Base-by-base conservation (phyloP, 1,140 invertebrate genomes). In the Drosophila subobscura region DNA sequence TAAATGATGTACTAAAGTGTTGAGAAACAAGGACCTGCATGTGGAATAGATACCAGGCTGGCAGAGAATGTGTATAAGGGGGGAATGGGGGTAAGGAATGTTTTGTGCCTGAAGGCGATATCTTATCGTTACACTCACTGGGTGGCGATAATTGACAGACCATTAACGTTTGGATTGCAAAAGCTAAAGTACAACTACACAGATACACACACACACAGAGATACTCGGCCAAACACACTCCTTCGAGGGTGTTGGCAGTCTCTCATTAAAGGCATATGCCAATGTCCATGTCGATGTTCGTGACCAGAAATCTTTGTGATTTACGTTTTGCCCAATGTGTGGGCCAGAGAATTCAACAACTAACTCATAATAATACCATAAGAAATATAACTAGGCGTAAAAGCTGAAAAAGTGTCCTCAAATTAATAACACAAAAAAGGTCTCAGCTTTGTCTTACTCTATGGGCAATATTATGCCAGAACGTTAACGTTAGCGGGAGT, bases 121-220 rank as follows among this genome's bases (percentile, higher is more conserved):
- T 86, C 83, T 86, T 88, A 86, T 86, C 83, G 83, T 88, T 88
- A 88, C 81, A 83, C 85, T 79, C 72, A 86, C 83, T 88, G 83
- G 83, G 83, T 88, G 83, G 83, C 83, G 83, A 86, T 86, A 86
- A 86, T 86, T 86, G 83, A 86, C 83, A 86, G 83, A 88, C 83
- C 83, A 86, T 86, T 86, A 88, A 88, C 78, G 83, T 86, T 86
- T 76, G 75, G 83, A 86, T 81, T 86, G 83, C 84, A 83, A 71
- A 71, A 77, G 83, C 80, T 70, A 70, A 77, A 86, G 80, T 42
- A 42, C 44, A 66, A 27, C 41, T 29, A 45, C 40, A 47, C 14
- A 47, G 20, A 27, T 16, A 29, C 42, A n/a, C n/a, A n/a, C n/a
- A n/a, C n/a, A n/a, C n/a, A n/a, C n/a, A n/a, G n/a, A 42, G 45